These are phyloP conservation scores for Drosophila nebulosa DNA, from an alignment of 1,140 invertebrate species.

Conservation along the genomic window DNA sequence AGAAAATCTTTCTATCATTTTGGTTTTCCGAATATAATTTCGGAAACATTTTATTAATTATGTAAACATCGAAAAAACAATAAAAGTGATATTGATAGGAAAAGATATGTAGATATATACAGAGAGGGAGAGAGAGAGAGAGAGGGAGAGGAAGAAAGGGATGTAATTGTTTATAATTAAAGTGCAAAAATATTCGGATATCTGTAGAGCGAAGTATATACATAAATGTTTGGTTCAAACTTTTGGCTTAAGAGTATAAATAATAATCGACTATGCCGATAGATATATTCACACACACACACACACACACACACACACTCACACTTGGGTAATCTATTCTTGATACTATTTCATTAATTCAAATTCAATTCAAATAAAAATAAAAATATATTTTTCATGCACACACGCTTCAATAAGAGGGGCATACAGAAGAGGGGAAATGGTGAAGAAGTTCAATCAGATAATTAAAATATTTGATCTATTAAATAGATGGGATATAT, in stretches of 20 bases:
- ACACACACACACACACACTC: background rate
- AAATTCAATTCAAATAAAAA: conserved; percentile 29
- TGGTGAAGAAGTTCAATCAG: background rate
- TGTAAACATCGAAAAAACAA: too few relatives aligned
- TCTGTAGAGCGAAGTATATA: too few relatives aligned
- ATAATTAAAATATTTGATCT: background rate
- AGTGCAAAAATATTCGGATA: too few relatives aligned
- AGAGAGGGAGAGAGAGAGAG: too few relatives aligned
- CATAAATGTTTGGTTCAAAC: background rate
- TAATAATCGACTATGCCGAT: conserved; percentile 12
- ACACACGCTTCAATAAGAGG: conserved; percentile 13
- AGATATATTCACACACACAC: conserved; percentile 7
- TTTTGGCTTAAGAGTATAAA: conserved; percentile 1
- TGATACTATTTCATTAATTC: conserved; percentile 19
- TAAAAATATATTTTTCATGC: conserved; percentile 39
- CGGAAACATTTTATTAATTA: too few relatives aligned
- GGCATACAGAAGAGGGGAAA: background rate
- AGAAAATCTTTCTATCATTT: too few relatives aligned
- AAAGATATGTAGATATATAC: too few relatives aligned
- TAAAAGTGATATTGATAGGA: too few relatives aligned
- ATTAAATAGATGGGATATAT: conserved; percentile 3
- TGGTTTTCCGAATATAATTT: too few relatives aligned
- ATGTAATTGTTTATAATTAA: too few relatives aligned
- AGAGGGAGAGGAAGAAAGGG: too few relatives aligned
- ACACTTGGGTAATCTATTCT: background rate